Evolutionary conservation across 2,797 vertebrate species (phyloP).

Genomic region (Apodemus agrarius): DNA sequence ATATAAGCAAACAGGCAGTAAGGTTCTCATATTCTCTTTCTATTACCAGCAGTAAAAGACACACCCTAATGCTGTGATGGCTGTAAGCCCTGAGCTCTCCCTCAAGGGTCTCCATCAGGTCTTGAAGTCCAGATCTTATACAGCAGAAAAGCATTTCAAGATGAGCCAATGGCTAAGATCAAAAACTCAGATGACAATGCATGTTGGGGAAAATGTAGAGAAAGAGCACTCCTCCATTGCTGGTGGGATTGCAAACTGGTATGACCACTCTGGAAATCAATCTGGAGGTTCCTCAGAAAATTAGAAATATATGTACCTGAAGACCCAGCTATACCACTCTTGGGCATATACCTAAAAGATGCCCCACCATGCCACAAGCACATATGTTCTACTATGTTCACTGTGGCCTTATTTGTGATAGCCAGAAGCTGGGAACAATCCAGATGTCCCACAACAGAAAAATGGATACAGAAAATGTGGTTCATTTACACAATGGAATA

Average conservation of each 20-base stretch:
- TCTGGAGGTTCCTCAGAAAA: too few species aligned
- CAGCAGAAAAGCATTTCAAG: neutral
- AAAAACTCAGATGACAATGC: neutral
- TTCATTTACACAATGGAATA: neutral
- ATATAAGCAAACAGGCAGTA: neutral
- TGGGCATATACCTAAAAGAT: too few species aligned
- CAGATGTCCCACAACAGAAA: neutral
- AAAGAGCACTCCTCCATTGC: neutral
- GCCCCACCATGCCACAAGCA: too few species aligned
- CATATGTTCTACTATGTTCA: neutral
- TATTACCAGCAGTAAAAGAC: neutral
- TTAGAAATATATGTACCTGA: too few species aligned
- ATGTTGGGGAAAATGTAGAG: neutral
- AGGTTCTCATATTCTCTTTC: constrained; percentile 33
- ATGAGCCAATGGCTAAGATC: neutral
- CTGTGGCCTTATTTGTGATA: neutral
- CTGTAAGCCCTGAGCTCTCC: neutral
- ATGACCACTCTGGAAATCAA: too few species aligned
- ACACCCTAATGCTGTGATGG: neutral
- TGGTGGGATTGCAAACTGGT: too few species aligned
- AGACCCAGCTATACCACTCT: too few species aligned
- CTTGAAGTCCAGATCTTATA: neutral
- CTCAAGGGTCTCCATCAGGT: neutral
- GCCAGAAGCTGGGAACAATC: neutral
- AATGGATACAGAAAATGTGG: neutral